Evolutionary conservation across 2,113 vertebrate genomes (phyloP).

Genomic region (Paradoxurus hermaphroditus): DNA sequence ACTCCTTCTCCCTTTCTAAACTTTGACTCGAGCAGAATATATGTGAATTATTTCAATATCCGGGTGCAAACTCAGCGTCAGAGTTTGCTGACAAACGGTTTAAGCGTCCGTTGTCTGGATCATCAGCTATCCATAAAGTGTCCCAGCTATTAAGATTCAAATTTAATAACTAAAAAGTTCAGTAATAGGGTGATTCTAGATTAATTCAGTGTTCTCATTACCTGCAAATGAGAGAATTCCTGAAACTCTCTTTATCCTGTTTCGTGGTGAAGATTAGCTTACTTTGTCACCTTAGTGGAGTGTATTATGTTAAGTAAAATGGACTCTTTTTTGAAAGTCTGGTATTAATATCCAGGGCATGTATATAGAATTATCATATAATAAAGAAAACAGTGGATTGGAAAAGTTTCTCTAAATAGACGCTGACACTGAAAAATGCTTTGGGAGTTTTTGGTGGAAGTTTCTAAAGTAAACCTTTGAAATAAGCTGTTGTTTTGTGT

Average conservation of each 20-base stretch:
- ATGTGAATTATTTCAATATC: too few relatives aligned
- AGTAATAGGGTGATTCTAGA: background rate
- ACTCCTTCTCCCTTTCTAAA: background rate
- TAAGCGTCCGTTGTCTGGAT: background rate
- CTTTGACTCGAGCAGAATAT: background rate
- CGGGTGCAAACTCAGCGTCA: background rate
- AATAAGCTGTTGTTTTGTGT: background rate
- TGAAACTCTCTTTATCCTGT: background rate
- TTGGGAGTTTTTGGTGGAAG: background rate
- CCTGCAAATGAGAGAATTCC: background rate
- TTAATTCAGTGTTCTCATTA: background rate
- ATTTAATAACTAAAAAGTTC: background rate
- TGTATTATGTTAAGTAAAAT: background rate
- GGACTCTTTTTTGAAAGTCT: background rate
- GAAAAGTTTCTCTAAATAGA: background rate
- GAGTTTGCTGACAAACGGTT: background rate
- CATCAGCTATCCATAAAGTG: background rate
- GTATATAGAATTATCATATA: background rate
- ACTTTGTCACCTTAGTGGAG: background rate
- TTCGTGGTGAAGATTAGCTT: background rate
- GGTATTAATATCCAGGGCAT: background rate
- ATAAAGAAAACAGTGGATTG: background rate
- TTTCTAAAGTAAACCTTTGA: constrained; percentile 1
- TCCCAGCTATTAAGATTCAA: background rate
- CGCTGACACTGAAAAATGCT: background rate